Evolutionary conservation across 2,113 vertebrate genomes (phyloP), one percentile per base, ranked within the genome.

Genomic region (Equus przewalskii): DNA sequence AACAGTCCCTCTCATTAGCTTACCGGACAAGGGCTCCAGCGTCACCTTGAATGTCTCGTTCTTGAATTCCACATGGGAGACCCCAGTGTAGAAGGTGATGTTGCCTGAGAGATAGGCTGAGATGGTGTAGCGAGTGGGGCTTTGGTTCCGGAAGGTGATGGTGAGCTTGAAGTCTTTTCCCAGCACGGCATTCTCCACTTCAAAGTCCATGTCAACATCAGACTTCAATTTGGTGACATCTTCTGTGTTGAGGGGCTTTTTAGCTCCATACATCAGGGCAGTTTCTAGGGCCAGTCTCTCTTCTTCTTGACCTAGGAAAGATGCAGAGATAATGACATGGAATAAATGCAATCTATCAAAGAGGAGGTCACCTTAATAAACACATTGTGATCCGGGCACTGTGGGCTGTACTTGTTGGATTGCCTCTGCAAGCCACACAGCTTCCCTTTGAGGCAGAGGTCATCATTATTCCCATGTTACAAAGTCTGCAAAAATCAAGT

Each of bases 11-110:
- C 11, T 10, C 3, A 1, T 69, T 26, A 18, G 13, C 99, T 99
- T 99, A 99, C 99, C 92, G 22, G 98, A 94, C 44, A 91, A 87
- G 3, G 99, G 99, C 9, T 98, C 89, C 98, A 99, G 96, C 2
- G 44, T 94, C 54, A 98, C 95, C 2, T 72, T 83, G 41, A 99
- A 98, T 5, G 97, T 96, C 33, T 98, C 97, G 7, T 99, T 99
- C 98, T 99, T 98, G 98, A 99, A 99, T 96, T 99, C 99, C 0
- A 67, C 91, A 92, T 99, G 99, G 60, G 98, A 49, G 80, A 99
- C 99, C 16, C 99, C 99, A 0, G 99, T 99, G 79, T 99, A 99
- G 97, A 99, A 99, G 85, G 99, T 99, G 96, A 99, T 98, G 51
- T 97, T 99, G 80, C 99, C 99, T 0, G 98, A 99, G 97, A 99